These are phyloP conservation scores for Gryllus longicercus DNA, from an alignment of 2,888 invertebrate genomes.

Conservation along the genomic window DNA sequence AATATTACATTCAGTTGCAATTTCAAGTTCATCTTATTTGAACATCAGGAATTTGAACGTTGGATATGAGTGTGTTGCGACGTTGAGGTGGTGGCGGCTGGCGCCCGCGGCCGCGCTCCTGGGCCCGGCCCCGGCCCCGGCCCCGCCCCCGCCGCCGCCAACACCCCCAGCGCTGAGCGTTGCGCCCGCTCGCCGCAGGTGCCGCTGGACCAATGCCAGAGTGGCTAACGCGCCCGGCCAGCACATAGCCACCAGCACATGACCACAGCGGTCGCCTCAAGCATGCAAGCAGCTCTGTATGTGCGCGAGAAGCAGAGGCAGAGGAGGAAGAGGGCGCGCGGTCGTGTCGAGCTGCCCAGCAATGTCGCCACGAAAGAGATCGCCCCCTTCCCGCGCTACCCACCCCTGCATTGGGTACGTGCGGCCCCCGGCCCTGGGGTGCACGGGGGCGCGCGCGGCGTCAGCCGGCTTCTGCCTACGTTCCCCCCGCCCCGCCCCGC, in stretches of 20 bases:
- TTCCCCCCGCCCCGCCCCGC: too few species aligned
- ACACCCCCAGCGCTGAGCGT: background rate
- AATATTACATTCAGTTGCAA: too few species aligned
- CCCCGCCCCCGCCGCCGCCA: background rate
- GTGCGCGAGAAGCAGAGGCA: constrained; percentile 86
- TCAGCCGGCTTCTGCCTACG: too few species aligned
- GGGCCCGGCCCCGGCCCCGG: background rate
- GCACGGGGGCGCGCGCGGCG: too few species aligned
- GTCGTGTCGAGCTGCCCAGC: constrained; percentile 68
- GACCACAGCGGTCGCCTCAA: constrained; percentile 40
- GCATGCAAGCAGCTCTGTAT: constrained; percentile 89
- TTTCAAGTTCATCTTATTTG: too few species aligned
- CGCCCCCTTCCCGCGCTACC: constrained; percentile 83
- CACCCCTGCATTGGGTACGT: constrained; percentile 68
- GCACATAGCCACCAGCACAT: constrained; percentile 25
- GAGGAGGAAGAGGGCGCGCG: constrained; percentile 62
- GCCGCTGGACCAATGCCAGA: background rate
- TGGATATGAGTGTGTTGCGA: too few species aligned
- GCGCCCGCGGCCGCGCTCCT: too few species aligned
- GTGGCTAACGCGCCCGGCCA: constrained; percentile 18
- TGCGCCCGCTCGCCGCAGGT: background rate
- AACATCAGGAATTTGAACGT: too few species aligned
- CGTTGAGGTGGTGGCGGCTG: too few species aligned
- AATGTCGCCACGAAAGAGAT: constrained; percentile 84
- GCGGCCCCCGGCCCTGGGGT: background rate